Conservation (phyloP, 1,140 invertebrate genomes). For the Achroia grisella region DNA sequence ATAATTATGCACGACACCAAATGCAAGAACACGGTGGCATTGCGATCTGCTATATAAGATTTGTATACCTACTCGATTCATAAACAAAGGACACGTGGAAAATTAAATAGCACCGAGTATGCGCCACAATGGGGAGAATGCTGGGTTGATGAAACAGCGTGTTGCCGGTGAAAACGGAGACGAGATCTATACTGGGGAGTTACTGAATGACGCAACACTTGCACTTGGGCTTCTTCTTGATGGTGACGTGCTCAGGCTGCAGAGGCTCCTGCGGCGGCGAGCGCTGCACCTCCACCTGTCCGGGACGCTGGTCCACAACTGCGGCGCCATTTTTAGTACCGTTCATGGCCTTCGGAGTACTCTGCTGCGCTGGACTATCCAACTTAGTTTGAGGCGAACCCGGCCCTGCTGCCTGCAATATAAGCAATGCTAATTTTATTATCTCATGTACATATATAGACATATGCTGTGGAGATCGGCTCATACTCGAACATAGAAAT, state of each 20-base stretch:
- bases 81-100: constrained; percentile 29
- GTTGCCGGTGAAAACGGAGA: constrained; percentile 30
- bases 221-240: constrained; percentile 93
- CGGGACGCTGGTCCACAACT: constrained; percentile 36
- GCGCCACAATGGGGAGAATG: constrained; percentile 38
- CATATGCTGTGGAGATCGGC: too few species aligned
- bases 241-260: constrained; percentile 87
- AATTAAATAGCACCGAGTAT: constrained; percentile 59
- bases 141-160: constrained; percentile 15
- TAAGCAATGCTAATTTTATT: neutral
- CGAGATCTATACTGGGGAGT: constrained; percentile 17
- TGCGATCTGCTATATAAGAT: constrained; percentile 18
- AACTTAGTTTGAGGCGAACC: constrained; percentile 57
- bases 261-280: constrained; percentile 82
- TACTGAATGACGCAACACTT: constrained; percentile 93
- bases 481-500: too few species aligned
- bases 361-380: constrained; percentile 42
- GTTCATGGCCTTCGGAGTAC: constrained; percentile 54
- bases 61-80: constrained; percentile 9
- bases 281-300: constrained; percentile 83
- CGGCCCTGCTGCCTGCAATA: constrained; percentile 45
- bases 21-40: constrained; percentile 38
- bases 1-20: constrained; percentile 23
- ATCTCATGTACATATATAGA: too few species aligned
- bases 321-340: constrained; percentile 65